A percentile compares a stretch with the other conserved stretches of the same genome.
Conservation (phyloP, 2,113 vertebrate genomes). For the Rynchops niger region DNA sequence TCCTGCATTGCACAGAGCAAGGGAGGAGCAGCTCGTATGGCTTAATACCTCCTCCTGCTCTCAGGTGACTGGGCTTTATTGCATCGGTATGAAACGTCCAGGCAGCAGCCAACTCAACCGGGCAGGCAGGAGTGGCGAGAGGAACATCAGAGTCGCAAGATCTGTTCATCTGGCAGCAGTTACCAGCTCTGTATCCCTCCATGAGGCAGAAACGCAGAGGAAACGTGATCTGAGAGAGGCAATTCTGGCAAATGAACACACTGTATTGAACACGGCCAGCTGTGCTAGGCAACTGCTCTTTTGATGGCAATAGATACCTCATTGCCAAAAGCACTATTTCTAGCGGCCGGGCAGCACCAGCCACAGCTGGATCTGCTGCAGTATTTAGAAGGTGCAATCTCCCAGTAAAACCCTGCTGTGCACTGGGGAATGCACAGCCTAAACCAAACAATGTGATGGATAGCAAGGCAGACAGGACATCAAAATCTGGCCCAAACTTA, state of each 20-base stretch:
- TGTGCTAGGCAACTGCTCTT: fast-evolving
- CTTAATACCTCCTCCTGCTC: background rate
- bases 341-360: background rate
- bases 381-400: background rate
- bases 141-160: background rate
- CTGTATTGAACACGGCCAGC: background rate
- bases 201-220: background rate
- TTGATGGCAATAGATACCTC: background rate
- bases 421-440: background rate
- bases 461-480: background rate
- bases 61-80: background rate
- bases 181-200: background rate
- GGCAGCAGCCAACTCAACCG: background rate
- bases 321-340: background rate
- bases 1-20: background rate
- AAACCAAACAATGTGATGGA: background rate
- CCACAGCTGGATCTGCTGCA: background rate
- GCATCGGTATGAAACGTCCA: background rate
- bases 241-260: background rate
- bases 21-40: background rate
- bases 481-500: background rate
- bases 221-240: background rate
- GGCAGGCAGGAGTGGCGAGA: background rate
- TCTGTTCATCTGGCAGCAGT: background rate
- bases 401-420: background rate